Evolutionary conservation across 2,888 invertebrate species (phyloP).

Genomic region (Disparrhopalites patrizii): DNA sequence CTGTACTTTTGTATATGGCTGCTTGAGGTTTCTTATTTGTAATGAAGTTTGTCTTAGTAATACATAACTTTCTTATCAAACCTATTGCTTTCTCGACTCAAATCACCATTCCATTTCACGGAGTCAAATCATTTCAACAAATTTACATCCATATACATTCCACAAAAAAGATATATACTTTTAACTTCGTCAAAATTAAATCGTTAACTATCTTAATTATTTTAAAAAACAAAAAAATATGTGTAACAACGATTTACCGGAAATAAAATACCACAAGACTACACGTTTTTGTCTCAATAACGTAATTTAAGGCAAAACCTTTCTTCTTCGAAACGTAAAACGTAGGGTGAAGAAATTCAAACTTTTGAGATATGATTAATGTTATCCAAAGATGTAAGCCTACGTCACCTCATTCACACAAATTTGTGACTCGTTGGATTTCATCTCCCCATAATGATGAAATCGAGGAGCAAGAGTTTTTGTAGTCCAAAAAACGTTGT

Average conservation of each 20-base stretch:
- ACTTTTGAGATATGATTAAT: no score
- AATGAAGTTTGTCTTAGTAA: no score
- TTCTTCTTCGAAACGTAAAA: neutral
- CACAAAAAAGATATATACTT: neutral
- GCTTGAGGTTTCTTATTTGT: neutral
- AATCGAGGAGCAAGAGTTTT: slow-evolving; percentile 8
- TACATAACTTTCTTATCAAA: no score
- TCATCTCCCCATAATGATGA: neutral
- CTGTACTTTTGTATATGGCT: neutral
- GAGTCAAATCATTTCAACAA: neutral
- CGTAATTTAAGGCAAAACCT: slow-evolving; percentile 14
- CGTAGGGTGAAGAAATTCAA: neutral
- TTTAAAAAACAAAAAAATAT: neutral
- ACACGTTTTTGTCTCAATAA: neutral
- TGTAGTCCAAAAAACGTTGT: neutral
- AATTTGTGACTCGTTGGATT: no score
- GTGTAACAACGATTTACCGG: neutral
- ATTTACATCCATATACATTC: neutral
- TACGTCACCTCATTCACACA: no score
- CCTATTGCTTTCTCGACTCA: no score
- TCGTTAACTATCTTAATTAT: neutral
- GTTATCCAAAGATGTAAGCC: no score
- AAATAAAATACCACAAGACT: neutral
- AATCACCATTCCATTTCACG: slow-evolving; percentile 1
- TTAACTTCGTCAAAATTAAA: neutral